Evolutionary conservation across 2,797 vertebrate genomes (phyloP), one percentile per base, ranked within the genome.

Genomic region (Sebastes iracundus): DNA sequence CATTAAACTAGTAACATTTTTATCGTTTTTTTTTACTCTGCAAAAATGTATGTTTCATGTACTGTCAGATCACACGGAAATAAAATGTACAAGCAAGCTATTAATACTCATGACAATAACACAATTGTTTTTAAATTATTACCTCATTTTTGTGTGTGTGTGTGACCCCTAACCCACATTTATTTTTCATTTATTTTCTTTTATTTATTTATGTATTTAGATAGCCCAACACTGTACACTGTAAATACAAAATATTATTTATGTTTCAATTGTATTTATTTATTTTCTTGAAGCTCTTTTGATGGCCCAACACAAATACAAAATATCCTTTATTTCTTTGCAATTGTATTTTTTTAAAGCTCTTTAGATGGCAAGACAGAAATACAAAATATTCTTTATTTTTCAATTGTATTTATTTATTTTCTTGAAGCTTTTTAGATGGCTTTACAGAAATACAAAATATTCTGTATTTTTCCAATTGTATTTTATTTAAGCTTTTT

Each of bases 61-160:
- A 67, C 53, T 59, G 71, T 22, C 16, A 73, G 42, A 75, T 73
- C 66, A 66, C 8, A 72, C 38, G 61, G 7, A 84, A 66, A 81
- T 69, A 70, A 64, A 27, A 80, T 6, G 70, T 38, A 59, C 35
- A 60, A 49, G 9, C 4, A 68, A 23, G 30, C 5, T 42, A 38
- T 59, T 33, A 58, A 76, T 80, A 25, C 58, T 22, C 63, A 67
- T n/a, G 76, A 38, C 7, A 33, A 35, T 18, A 33, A 52, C 14
- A 65, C 25, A 64, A 6, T 55, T 60, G 35, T 38, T 38, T 38
- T 38, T 14, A 27, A 73, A 66, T 72, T 58, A 64, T 60, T 59
- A 18, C 6, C n/a, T 60, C 5, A 11, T 64, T 32, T 68, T 1
- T 6, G 6, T 79, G 46, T 68, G 46, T 68, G 30, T 61, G 33